phyloP scores from a whole-genome alignment of 2,888 invertebrate genomes.

The Drosophila greeni region DNA sequence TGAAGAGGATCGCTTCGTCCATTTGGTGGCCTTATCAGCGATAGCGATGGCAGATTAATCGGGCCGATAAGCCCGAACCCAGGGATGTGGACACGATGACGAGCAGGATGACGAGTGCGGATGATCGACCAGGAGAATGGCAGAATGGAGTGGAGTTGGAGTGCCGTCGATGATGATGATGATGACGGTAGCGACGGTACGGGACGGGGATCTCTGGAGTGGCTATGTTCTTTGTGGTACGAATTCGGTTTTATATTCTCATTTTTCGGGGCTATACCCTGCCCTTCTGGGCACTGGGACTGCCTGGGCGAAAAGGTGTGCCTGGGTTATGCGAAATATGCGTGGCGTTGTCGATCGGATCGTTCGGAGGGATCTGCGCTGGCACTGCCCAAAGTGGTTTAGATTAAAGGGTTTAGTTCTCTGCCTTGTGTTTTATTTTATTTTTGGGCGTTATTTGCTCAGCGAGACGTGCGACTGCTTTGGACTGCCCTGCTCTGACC shows the following conservation, averaged over 20 bases:
- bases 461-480: conserved; percentile 74
- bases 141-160: conserved; percentile 20
- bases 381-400: conserved; percentile 72
- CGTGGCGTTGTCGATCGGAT: conserved; percentile 67
- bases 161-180: conserved; percentile 63
- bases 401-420: conserved; percentile 71
- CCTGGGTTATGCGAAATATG: conserved; percentile 72
- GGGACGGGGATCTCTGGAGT: conserved; percentile 12
- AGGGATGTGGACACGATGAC: conserved; percentile 45
- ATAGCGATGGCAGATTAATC: conserved; percentile 76
- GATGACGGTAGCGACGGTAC: conserved; percentile 65
- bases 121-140: conserved; percentile 47
- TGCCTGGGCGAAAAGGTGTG: conserved; percentile 65
- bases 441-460: conserved; percentile 71
- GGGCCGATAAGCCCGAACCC: conserved; percentile 67
- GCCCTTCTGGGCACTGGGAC: conserved; percentile 12
- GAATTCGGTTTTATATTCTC: conserved; percentile 26
- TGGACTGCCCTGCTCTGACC: conserved; percentile 40
- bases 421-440: conserved; percentile 44
- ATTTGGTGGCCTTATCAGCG: conserved; percentile 67
- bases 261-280: conserved; percentile 51
- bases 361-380: conserved; percentile 50
- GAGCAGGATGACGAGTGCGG: conserved; percentile 58
- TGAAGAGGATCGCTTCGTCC: conserved; percentile 60
- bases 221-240: conserved; percentile 49